A percentile compares a stretch with the other conserved stretches of the same genome.
These are phyloP conservation scores for Manis pentadactyla DNA, from an alignment of 2,797 vertebrate genomes.

Conservation along the genomic window DNA sequence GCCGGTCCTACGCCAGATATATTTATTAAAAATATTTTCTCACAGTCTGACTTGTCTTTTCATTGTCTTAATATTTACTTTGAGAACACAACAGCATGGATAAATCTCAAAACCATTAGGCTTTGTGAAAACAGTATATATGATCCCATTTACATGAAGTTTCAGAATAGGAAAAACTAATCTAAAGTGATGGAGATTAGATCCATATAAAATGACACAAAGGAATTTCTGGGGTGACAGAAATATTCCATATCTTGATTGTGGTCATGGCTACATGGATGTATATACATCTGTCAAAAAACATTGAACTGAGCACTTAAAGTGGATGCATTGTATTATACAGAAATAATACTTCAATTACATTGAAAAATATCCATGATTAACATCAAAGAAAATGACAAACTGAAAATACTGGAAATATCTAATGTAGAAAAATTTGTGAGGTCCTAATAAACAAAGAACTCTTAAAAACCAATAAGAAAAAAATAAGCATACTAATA, in stretches of 20 bases:
- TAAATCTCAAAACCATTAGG: not conserved
- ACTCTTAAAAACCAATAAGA: not conserved
- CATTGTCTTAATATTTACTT: constrained; percentile 43
- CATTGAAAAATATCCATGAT: not conserved
- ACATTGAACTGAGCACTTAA: not conserved
- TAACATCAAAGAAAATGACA: constrained; percentile 25
- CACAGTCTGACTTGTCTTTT: not conserved
- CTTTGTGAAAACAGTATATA: not conserved
- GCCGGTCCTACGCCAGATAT: not conserved
- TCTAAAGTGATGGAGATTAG: not conserved
- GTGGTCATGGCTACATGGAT: not conserved
- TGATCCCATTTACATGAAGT: not conserved
- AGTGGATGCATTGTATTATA: not conserved
- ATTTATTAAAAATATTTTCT: not conserved
- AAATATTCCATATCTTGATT: not conserved
- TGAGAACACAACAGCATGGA: not conserved
- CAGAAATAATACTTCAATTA: not conserved
- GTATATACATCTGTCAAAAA: not conserved
- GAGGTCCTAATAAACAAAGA: not conserved
- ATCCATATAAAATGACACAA: not conserved
- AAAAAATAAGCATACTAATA: not conserved
- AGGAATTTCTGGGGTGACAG: not conserved
- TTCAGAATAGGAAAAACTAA: not conserved
- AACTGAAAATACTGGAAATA: not conserved
- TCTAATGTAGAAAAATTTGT: not conserved